Base-by-base conservation (phyloP, 1,140 invertebrate species). In the Aphaenogaster rudis region DNA sequence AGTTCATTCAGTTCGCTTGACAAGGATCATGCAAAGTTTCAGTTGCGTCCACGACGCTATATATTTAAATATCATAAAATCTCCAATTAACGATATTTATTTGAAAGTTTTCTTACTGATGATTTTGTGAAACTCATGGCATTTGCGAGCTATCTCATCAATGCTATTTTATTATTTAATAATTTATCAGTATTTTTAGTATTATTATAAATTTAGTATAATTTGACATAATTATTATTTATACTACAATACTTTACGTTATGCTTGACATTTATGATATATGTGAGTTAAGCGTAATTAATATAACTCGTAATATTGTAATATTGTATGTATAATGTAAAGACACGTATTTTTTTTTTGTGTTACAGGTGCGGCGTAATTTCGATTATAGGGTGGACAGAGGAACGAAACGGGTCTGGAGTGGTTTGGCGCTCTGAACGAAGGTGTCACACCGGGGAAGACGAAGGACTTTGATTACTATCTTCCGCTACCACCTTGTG, bases 291-390 rank as follows among this genome's bases (percentile, higher is more conserved):
- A 13, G 1, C 9, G 42, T 78, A 42, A 48, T 78, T 79, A 50
- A 66, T 50, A 2, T 33, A 45, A 77, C 6, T 13, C 33, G 2
- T 72, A 39, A 48, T n/a, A 13, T 67, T 52, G 8, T 61, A 45
- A 61, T 77, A 28, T n/a, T 28, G 42, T 36, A 76, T 1, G 11
- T 54, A 15, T n/a, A 79, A 39, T n/a, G 4, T 69, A 54, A 71
- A 54, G 8, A 80, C 45, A 69, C 2, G 15, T 57, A 6, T 15
- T 57, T 61, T 64, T 0, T 0, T 72, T 89, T 57, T 71, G 11
- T 94, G 90, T 95, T 95, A 2, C 94, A 95, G 95, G 95, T 95
- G 94, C 94, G 94, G 94, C 94, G 92, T 94, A 95, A 92, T 92
- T 93, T 95, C 94, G 92, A 94, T 94, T 93, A 93, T 93, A 92